Evolutionary conservation across 2,797 vertebrate species (phyloP).

Genomic region (Lates japonicus): DNA sequence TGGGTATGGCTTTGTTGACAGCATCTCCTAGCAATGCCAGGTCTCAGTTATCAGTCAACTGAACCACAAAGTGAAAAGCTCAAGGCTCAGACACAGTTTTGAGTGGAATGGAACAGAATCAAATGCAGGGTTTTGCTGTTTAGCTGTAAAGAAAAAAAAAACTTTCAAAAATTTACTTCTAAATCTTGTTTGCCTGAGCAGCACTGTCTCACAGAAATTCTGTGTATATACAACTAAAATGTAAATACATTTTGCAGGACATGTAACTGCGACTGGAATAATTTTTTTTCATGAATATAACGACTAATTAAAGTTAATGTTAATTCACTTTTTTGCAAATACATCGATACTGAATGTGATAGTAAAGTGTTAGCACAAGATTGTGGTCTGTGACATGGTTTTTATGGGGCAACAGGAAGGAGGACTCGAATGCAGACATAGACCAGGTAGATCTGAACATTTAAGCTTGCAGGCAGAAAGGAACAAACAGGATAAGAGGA

Average conservation of each 20-base stretch:
- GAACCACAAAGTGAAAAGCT: too few relatives aligned
- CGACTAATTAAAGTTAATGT: neutral
- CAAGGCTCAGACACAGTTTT: too few relatives aligned
- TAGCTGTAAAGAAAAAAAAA: too few relatives aligned
- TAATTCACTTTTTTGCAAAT: neutral
- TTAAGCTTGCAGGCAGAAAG: neutral
- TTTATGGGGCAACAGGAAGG: neutral
- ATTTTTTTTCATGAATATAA: neutral
- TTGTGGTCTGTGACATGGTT: neutral
- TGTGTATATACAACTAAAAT: neutral
- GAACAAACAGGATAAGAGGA: neutral
- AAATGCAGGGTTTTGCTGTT: neutral
- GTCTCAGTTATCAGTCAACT: too few relatives aligned
- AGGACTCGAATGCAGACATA: neutral
- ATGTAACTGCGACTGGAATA: too few relatives aligned
- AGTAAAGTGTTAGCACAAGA: neutral
- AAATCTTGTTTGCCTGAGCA: neutral
- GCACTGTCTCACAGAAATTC: neutral
- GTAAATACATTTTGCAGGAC: neutral
- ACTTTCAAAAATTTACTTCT: too few relatives aligned
- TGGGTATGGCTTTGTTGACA: too few relatives aligned
- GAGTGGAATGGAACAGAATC: neutral
- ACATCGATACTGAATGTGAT: neutral
- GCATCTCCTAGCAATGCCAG: too few relatives aligned
- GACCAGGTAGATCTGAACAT: neutral